Base-by-base conservation (phyloP, 92 coral and sea anemone genomes). In the Bergia sp. region DNA sequence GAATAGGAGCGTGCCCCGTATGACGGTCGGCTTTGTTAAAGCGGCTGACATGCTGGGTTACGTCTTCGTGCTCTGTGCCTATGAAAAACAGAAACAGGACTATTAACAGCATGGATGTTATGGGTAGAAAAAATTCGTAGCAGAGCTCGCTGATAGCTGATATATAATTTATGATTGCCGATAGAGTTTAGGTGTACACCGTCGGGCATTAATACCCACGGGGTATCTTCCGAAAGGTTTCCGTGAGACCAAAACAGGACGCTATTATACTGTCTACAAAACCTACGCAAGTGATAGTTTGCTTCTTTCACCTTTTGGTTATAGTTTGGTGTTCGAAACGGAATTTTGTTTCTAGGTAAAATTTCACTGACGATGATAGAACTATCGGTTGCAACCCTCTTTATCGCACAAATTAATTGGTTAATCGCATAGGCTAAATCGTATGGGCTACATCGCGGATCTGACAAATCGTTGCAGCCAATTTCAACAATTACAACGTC, bases 241-340 rank as follows among this genome's bases (percentile, higher is more conserved):
- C 85, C 82, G 18, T 89, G 88, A 40, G 39, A 11, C 91, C 88
- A 89, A 29, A 75, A 89, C 65, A 69, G 69, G 4, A 81, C 84
- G 12, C 18, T 79, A 7, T 21, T 8, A 53, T 79, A 49, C 20
- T 16, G 67, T 0, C 41, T n/a, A 2, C 65, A 79, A n/a, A 79
- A 36, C 65, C 42, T 7, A 4, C 5, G 41, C 43, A 79, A 49
- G 4, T 45, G 66, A 44, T 23, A 21, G 15, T 79, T 79, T 23
- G 65, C 16, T 79, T 79, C 82, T 7, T 29, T 39, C 16, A 80
- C 84, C 12, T 55, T 80, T 7, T 13, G 7, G 11, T 80, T 80
- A 37, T 80, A 80, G n/a, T 55, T 7, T 6, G 84, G 84, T 0
- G 23, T 20, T 29, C 40, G 23, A 38, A 38, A 53, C 0, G 85